phyloP scores from a whole-genome alignment of 1,140 invertebrate genomes.

The Harlomillsia oculata region DNA sequence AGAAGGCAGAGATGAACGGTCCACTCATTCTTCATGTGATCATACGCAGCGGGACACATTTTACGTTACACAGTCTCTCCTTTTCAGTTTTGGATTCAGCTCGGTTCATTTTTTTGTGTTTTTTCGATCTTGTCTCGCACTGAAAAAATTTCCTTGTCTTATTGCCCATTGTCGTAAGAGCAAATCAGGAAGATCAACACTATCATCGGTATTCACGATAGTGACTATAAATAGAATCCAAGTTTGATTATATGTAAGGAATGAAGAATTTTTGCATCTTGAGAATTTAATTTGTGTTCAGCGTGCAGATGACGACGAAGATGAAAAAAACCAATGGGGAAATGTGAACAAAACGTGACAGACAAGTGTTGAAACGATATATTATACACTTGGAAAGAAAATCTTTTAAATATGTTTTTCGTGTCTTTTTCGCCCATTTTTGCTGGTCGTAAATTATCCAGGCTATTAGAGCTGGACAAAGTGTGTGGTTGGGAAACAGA shows the following conservation, averaged over 20 bases:
- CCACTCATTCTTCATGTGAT: constrained; percentile 25
- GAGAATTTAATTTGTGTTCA: too few relatives aligned
- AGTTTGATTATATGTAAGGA: too few relatives aligned
- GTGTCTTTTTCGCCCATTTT: constrained; percentile 32
- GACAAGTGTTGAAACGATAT: constrained; percentile 27
- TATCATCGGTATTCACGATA: too few relatives aligned
- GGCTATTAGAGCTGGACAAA: constrained; percentile 5
- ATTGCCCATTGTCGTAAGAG: too few relatives aligned
- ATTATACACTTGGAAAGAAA: constrained; percentile 22
- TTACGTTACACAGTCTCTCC: constrained; percentile 1
- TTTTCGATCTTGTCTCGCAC: not conserved
- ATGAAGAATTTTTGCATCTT: too few relatives aligned
- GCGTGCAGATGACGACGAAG: too few relatives aligned
- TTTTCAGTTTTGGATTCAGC: too few relatives aligned
- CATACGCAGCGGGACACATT: constrained; percentile 19
- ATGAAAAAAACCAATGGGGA: too few relatives aligned
- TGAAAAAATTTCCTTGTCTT: too few relatives aligned
- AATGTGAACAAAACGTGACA: not conserved
- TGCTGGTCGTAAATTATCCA: constrained; percentile 24
- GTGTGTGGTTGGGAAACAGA: not conserved
- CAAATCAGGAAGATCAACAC: too few relatives aligned
- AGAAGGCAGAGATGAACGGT: constrained; percentile 20
- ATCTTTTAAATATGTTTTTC: constrained; percentile 35
- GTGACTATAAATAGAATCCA: too few relatives aligned
- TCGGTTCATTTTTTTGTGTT: too few relatives aligned